phyloP scores from a whole-genome alignment of 1,140 invertebrate species.

The Portunus trituberculatus region DNA sequence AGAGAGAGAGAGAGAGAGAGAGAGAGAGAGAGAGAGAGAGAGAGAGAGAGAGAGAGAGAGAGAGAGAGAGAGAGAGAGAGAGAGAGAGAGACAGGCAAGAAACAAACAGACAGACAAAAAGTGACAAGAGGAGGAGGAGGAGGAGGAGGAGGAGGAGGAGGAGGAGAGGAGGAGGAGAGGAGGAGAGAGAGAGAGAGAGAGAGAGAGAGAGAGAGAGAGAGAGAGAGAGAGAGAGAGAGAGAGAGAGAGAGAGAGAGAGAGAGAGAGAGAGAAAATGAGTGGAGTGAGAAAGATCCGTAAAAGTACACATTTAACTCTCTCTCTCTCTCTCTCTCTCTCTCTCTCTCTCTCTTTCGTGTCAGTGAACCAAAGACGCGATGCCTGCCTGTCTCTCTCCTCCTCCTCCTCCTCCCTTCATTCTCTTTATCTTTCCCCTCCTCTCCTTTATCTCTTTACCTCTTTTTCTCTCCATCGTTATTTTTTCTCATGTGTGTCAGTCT shows the following conservation, averaged over 20 bases:
- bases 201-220: slow-evolving; percentile 29
- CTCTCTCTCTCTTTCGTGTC: no score
- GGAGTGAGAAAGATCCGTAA: no score
- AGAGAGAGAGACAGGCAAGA: neutral
- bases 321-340: no score
- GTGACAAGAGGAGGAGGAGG: neutral
- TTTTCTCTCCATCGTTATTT: no score
- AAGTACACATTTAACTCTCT: no score
- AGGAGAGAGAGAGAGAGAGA: neutral
- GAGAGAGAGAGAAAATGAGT: no score
- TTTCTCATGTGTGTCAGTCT: no score
- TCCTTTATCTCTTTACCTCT: no score
- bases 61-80: neutral
- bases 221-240: neutral
- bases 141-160: slow-evolving; percentile 30
- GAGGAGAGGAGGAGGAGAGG: neutral
- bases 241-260: neutral
- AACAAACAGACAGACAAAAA: neutral
- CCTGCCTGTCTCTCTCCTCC: no score
- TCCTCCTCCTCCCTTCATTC: no score
- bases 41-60: slow-evolving; percentile 24
- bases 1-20: neutral
- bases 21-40: slow-evolving; percentile 33
- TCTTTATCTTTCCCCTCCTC: no score
- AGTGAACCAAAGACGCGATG: no score